phyloP scores from a whole-genome alignment of 2,113 vertebrate genomes.

The Chitala chitala region DNA sequence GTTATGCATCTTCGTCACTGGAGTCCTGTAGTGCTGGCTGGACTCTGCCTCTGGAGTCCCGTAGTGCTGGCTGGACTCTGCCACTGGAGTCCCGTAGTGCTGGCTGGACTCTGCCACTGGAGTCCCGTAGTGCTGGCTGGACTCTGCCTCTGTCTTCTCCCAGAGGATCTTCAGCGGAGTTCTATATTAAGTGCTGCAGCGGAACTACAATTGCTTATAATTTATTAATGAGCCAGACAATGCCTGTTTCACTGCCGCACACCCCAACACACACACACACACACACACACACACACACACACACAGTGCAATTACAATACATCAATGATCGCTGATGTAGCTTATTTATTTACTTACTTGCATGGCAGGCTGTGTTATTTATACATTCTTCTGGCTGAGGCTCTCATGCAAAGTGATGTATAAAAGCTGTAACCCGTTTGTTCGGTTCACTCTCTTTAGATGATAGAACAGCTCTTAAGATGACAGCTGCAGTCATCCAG shows the following conservation, averaged over 20 bases:
- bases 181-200: neutral
- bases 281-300: too few relatives aligned
- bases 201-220: neutral
- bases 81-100: neutral
- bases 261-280: too few relatives aligned
- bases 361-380: constrained; percentile 5
- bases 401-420: neutral
- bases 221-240: neutral
- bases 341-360: neutral
- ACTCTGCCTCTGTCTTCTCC: neutral
- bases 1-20: too few relatives aligned
- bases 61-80: too few relatives aligned
- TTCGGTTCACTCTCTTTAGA: neutral
- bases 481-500: neutral
- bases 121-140: neutral
- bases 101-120: neutral
- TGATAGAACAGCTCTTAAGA: neutral
- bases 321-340: neutral
- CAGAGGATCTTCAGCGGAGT: neutral
- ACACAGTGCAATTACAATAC: neutral
- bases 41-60: too few relatives aligned
- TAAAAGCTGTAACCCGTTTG: neutral
- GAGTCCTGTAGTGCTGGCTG: too few relatives aligned
- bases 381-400: neutral
- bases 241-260: neutral